Percentiles rank a stretch among this genome's conserved stretches.
These are phyloP conservation scores for Rotaria socialis DNA, from an alignment of 2,888 invertebrate species.

Conservation along the genomic window DNA sequence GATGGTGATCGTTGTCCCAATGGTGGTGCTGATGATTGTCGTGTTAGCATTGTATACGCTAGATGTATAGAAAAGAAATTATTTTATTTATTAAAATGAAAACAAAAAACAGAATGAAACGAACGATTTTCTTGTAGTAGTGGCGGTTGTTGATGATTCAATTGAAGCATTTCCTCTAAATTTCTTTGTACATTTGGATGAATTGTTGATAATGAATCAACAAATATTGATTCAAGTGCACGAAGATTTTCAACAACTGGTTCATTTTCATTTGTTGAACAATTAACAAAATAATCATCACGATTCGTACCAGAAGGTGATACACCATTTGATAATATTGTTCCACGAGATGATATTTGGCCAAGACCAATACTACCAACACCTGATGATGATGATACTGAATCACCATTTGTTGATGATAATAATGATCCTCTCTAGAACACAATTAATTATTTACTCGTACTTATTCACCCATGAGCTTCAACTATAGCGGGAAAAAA, in stretches of 20 bases:
- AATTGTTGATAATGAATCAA: background rate
- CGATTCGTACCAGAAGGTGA: background rate
- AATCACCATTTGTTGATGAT: background rate
- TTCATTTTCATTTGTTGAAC: background rate
- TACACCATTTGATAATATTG: slow-evolving; percentile 6
- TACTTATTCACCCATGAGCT: background rate
- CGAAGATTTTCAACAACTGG: background rate
- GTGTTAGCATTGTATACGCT: background rate
- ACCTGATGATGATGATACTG: background rate
- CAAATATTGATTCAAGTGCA: background rate
- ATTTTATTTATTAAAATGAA: background rate
- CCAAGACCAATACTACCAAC: background rate
- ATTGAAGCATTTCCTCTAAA: slow-evolving; percentile 18
- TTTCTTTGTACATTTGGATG: slow-evolving; percentile 9
- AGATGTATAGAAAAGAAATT: background rate
- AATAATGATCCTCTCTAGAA: background rate
- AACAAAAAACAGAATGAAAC: background rate
- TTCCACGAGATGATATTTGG: background rate
- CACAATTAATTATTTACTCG: too few relatives aligned
- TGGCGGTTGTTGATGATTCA: background rate
- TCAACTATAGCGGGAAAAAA: too few relatives aligned
- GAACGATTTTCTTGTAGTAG: background rate
- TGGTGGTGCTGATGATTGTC: background rate
- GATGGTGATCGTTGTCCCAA: background rate
- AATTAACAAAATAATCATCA: background rate